Percentiles rank a stretch among this genome's conserved stretches.
Conservation (phyloP, 1,140 invertebrate genomes). For the Nebria ingens region DNA sequence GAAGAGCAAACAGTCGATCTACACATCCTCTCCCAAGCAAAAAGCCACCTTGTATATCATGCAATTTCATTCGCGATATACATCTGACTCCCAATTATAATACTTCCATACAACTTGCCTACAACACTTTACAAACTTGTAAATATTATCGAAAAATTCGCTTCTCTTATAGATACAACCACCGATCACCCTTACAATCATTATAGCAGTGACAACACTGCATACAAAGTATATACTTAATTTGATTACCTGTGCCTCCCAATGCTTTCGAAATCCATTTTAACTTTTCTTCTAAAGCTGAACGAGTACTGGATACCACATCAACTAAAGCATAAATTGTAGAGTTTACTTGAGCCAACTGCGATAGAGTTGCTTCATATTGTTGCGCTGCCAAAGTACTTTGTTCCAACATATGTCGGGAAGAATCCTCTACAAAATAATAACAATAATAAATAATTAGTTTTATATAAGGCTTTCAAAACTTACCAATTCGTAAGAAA, state of each 20-base stretch:
- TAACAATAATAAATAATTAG: slow-evolving; percentile 1
- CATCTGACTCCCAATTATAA: too few species aligned
- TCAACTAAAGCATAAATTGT: slow-evolving; percentile 44
- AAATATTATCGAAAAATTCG: too few species aligned
- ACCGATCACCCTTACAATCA: too few species aligned
- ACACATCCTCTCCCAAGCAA: too few species aligned
- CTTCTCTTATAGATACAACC: too few species aligned
- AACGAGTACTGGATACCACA: slow-evolving; percentile 39
- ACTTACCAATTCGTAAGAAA: slow-evolving; percentile 43
- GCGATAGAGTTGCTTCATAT: slow-evolving; percentile 45
- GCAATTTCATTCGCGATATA: too few species aligned
- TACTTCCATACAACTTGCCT: too few species aligned
- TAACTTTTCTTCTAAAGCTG: slow-evolving; percentile 42
- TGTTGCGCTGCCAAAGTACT: slow-evolving; percentile 41
- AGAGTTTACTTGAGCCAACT: slow-evolving; percentile 47
- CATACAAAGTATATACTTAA: not conserved
- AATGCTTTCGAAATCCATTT: slow-evolving; percentile 45
- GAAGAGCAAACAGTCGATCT: too few species aligned
- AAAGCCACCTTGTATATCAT: too few species aligned
- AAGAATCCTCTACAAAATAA: slow-evolving; percentile 36
- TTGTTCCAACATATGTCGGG: slow-evolving; percentile 41
- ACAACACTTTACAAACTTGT: too few species aligned
- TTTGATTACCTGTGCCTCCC: slow-evolving; percentile 40
- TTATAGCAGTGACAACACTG: too few species aligned
- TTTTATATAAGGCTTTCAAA: not conserved